Conservation (phyloP, 2,113 vertebrate genomes). For the Catagonus wagneri region DNA sequence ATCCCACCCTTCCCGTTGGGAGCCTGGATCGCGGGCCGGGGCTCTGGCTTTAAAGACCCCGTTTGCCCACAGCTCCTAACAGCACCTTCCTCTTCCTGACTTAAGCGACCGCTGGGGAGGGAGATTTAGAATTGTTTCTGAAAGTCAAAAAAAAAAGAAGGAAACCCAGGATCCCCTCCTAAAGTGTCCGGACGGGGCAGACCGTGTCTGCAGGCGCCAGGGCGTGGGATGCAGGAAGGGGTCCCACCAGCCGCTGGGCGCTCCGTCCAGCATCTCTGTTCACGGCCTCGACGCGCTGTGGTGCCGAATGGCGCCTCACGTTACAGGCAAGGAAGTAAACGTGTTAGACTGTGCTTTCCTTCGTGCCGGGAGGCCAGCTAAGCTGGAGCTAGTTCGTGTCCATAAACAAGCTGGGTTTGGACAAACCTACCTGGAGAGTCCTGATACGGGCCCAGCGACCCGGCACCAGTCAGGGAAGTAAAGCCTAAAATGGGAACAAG, state of each 20-base stretch:
- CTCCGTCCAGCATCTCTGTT: neutral
- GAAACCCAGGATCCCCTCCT: constrained; percentile 1
- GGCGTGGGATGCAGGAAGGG: neutral
- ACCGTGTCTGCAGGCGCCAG: fast-evolving
- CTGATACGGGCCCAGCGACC: neutral
- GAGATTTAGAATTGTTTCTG: neutral
- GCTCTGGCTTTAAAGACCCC: neutral
- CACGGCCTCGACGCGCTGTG: fast-evolving
- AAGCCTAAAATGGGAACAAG: neutral
- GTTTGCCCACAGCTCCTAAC: neutral
- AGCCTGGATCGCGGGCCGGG: neutral
- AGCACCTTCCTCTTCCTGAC: neutral
- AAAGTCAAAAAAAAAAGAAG: neutral
- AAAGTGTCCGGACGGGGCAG: neutral
- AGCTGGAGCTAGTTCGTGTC: neutral
- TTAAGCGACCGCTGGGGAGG: neutral
- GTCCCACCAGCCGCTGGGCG: fast-evolving
- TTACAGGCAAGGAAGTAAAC: neutral
- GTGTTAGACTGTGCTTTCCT: neutral
- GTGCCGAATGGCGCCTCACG: neutral
- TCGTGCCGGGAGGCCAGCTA: neutral
- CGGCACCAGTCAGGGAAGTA: neutral
- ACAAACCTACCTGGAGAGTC: neutral
- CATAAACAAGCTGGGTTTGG: neutral
- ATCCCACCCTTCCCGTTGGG: neutral